phyloP scores from a whole-genome alignment of 1,140 invertebrate genomes.

The Drosophila albomicans region DNA sequence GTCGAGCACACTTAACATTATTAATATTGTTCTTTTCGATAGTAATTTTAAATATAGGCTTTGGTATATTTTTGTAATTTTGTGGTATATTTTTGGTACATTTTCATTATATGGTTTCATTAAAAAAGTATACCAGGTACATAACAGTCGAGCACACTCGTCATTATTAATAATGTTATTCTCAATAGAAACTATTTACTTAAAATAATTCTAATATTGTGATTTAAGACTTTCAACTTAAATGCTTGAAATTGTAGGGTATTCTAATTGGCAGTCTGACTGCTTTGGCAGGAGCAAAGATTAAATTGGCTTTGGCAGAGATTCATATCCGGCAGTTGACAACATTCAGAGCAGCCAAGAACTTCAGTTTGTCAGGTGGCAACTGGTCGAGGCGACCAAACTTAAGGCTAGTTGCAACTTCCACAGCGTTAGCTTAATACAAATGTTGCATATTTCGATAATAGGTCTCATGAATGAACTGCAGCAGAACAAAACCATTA shows the following conservation, averaged over 20 bases:
- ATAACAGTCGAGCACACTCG: too few relatives aligned
- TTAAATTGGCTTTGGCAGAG: constrained; percentile 27
- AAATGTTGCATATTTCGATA: constrained; percentile 26
- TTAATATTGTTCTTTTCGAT: too few relatives aligned
- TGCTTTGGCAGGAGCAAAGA: constrained; percentile 1
- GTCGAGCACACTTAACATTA: too few relatives aligned
- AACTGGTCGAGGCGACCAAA: too few relatives aligned
- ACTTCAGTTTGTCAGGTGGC: constrained; percentile 22
- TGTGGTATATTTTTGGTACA: too few relatives aligned
- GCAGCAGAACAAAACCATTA: background rate
- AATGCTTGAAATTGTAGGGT: background rate
- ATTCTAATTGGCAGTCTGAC: background rate
- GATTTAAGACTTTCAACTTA: background rate
- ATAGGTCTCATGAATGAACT: constrained; percentile 13
- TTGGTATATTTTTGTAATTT: too few relatives aligned
- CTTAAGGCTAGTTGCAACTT: background rate
- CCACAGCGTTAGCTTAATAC: constrained; percentile 15
- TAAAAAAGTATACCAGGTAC: too few relatives aligned
- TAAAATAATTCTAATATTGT: background rate
- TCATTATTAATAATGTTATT: background rate
- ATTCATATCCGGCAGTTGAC: constrained; percentile 43
- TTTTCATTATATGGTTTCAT: too few relatives aligned
- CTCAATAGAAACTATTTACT: background rate
- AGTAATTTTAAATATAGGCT: too few relatives aligned
- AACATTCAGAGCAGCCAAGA: constrained; percentile 6